Evolutionary conservation across 2,888 invertebrate genomes (phyloP), one percentile per base, ranked within the genome.

Genomic region (Atherix ibis): DNA sequence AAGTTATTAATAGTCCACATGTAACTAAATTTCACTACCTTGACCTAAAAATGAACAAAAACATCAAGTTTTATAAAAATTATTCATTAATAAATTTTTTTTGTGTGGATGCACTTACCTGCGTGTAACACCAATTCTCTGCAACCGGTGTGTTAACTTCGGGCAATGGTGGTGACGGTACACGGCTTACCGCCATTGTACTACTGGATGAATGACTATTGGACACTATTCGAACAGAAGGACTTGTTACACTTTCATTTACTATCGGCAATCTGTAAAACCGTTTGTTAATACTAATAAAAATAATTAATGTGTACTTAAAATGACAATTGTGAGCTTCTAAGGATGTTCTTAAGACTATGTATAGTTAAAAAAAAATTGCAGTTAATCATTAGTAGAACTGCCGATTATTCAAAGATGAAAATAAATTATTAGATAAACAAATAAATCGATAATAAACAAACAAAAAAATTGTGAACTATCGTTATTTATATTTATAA

Each of bases 1-100:
- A 98, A 98, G 76, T 99, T 98, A 71, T 97, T 97, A 71, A 98
- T 98, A 63, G 98, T 98, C 98, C 98, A 98, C 91, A 98, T 97
- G 68, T 98, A 98, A 68, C 94, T 95, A 76, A 99, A 98, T 71
- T 98, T 98, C 52, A 97, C 92, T 66, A 98, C 97, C 79, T 97
- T 97, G 63, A 97, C 95, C 92, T 94, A 78, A 16, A 72, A 73
- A 53, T 59, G 61, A 44, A 22, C 10, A 22, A 22, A 10, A 22
- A 22, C 6, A 22, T 8, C 6, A 22, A 22, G 10, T 22, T 10
- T 6, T 22, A 8, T 8, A 10, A 22, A 22, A 22, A 22, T 8
- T 8, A 10, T 10, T 22, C 6, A 10, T 22, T 8, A 8, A 8
- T 22, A 22, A 22, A 22, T 8, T 22, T 22, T 10, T 22, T 22